Conservation (phyloP, 2,113 vertebrate species). For the Osmerus eperlanus region DNA sequence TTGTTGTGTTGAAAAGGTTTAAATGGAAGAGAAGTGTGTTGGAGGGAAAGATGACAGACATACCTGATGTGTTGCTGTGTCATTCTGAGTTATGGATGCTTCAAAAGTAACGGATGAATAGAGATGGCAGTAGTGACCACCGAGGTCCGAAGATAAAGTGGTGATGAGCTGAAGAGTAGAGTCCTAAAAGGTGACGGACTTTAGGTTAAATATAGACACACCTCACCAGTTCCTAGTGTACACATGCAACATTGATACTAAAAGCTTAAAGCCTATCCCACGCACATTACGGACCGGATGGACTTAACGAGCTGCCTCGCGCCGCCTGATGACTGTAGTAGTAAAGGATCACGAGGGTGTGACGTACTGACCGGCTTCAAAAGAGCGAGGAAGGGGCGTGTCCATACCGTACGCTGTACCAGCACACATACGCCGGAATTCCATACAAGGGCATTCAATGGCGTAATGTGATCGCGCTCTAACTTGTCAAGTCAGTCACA, state of each 20-base stretch:
- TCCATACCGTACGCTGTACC: neutral
- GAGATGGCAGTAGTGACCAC: conserved; percentile 1
- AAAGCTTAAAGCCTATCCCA: conserved; percentile 11
- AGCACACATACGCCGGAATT: neutral
- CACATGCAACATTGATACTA: conserved; percentile 2
- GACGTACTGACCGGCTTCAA: neutral
- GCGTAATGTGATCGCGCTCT: too few relatives aligned
- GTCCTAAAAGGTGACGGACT: conserved; percentile 23
- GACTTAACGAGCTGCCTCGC: neutral
- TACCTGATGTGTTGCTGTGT: conserved; percentile 78
- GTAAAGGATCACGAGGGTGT: conserved; percentile 23
- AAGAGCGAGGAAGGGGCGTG: neutral
- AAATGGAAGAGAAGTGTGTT: too few relatives aligned
- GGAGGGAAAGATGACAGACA: neutral
- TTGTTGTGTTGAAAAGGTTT: too few relatives aligned
- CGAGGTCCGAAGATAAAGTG: conserved; percentile 4
- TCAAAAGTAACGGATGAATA: neutral
- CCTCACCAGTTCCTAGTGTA: neutral
- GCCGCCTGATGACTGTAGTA: neutral
- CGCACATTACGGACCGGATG: neutral
- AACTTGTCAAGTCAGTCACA: too few relatives aligned
- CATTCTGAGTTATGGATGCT: conserved; percentile 60
- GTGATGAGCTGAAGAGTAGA: conserved; percentile 7
- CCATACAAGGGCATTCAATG: too few relatives aligned
- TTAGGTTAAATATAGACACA: neutral